Base-by-base conservation (phyloP, 2,113 vertebrate species). In the Colossoma macropomum region DNA sequence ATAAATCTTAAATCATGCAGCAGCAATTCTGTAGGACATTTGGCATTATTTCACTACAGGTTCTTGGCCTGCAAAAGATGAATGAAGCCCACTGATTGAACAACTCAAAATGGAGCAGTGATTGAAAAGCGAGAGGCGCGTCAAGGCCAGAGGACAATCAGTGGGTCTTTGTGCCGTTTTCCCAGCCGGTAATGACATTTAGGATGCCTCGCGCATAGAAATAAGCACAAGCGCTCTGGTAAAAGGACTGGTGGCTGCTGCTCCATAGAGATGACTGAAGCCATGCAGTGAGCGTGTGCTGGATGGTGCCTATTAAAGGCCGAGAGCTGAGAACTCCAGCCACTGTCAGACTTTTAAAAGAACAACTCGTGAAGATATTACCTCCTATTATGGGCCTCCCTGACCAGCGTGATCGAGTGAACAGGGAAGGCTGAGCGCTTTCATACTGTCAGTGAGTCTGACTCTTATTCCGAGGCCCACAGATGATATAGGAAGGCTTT, bases 301-400 rank as follows among this genome's bases (percentile, higher is more conserved):
- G 78, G 82, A 81, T 85, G 87, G 66, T 84, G 81, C 87, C 84
- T 86, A 88, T 91, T 91, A 91, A 84, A 60, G 70, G 19, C 32
- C 65, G 45, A 77, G 79, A 84, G 52, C 70, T 80, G 87, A 60
- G 30, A 76, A 38, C 85, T 89, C 66, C 56, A 89, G 84, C 87
- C 89, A 86, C 88, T 85, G 87, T 87, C 87, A 86, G 86, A 90
- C 85, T 89, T 89, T 77, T 87, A 90, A 85, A 90, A 78, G 87
- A 70, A 85, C 74, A 83, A 87, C 85, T 82, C 63, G 74, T 86
- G 76, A 85, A 89, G 82, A 86, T 88, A 89, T 89, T 90, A 90
- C 86, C 87, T 90, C 81, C 87, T 90, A 89, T 91, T 89, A 92
- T 56, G 52, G 84, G 84, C 69, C 41, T 65, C 86, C 28, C 69